Percentiles rank a stretch among this genome's conserved stretches.
phyloP scores from a whole-genome alignment of 2,888 invertebrate species.

The Petrolisthes manimaculis region DNA sequence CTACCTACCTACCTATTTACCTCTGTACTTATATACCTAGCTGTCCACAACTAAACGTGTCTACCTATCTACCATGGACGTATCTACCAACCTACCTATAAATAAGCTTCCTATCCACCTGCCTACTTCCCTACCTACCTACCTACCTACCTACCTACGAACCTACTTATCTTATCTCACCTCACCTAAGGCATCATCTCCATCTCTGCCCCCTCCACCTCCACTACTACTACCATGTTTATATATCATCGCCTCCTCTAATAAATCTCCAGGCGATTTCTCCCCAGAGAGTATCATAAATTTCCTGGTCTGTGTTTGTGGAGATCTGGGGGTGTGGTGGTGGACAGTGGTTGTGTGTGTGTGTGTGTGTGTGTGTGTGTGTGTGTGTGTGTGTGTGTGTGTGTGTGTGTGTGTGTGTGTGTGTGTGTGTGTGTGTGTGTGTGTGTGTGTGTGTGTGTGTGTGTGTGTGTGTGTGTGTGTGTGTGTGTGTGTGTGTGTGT shows the following conservation, averaged over 20 bases:
- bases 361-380: conserved; percentile 9
- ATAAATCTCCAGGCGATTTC: background rate
- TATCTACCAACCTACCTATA: too few species aligned
- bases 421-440: conserved; percentile 18
- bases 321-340: background rate
- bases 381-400: background rate
- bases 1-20: too few species aligned
- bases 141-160: background rate
- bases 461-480: too few species aligned
- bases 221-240: background rate
- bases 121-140: too few species aligned
- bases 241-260: conserved; percentile 30
- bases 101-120: too few species aligned
- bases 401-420: background rate
- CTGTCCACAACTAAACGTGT: too few species aligned
- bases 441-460: too few species aligned
- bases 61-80: too few species aligned
- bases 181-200: background rate
- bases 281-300: conserved; percentile 9
- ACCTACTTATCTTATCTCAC: background rate
- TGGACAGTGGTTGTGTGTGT: background rate
- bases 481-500: too few species aligned
- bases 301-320: background rate
- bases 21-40: too few species aligned
- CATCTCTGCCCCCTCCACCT: conserved; percentile 3